These are phyloP conservation scores for Australoheros facetus DNA, from an alignment of 2,797 vertebrate species.

Conservation along the genomic window DNA sequence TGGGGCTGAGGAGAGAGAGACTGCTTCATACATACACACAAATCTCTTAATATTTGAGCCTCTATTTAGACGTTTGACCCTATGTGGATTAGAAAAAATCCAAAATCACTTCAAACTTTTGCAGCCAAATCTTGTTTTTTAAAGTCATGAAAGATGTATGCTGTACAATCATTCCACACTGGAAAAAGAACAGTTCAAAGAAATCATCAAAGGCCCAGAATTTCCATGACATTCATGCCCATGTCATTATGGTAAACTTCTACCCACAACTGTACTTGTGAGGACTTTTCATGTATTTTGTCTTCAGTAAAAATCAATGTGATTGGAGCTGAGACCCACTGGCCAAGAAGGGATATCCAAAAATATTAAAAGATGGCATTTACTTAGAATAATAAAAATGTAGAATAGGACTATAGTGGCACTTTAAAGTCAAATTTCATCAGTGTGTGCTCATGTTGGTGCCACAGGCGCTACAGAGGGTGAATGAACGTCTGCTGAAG, in stretches of 20 bases:
- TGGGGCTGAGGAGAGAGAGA: too few relatives aligned
- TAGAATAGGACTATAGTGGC: neutral
- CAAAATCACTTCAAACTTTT: neutral
- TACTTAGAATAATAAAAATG: neutral
- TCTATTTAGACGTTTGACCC: too few relatives aligned
- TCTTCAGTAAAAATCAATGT: neutral
- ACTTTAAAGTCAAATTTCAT: neutral
- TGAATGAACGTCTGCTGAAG: slow-evolving; percentile 80
- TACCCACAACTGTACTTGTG: neutral
- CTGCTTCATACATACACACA: too few relatives aligned
- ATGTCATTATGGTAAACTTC: neutral
- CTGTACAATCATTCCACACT: neutral
- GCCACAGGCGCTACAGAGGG: slow-evolving; percentile 77
- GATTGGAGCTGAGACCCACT: neutral
- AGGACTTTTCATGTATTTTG: neutral
- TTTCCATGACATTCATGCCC: neutral
- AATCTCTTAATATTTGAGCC: too few relatives aligned
- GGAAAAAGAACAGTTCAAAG: neutral
- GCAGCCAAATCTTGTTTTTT: neutral
- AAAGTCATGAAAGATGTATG: neutral
- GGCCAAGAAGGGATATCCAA: neutral
- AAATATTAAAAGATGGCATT: neutral
- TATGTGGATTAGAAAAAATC: neutral
- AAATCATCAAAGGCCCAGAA: neutral
- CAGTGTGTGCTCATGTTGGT: neutral